A percentile compares a stretch with the other conserved stretches of the same genome.
These are phyloP conservation scores for Empis stercorea DNA, from an alignment of 2,888 invertebrate genomes.

Conservation along the genomic window DNA sequence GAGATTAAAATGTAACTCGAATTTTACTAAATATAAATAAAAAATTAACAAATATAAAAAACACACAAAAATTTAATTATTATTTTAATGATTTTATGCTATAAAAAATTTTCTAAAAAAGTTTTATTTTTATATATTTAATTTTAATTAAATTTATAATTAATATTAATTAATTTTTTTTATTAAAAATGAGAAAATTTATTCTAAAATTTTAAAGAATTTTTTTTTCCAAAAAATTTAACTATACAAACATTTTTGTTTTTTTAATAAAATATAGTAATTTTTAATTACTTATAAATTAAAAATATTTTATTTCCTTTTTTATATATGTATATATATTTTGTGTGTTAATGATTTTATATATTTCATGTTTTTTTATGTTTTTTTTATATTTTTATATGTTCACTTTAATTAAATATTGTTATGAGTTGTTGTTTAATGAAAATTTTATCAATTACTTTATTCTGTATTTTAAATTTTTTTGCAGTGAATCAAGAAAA, in stretches of 20 bases:
- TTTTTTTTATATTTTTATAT: background rate
- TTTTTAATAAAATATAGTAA: too few species aligned
- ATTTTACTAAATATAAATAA: background rate
- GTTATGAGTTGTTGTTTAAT: too few species aligned
- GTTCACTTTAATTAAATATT: too few species aligned
- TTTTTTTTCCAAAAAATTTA: background rate
- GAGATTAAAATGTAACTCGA: background rate
- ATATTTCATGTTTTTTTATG: background rate
- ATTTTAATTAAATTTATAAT: background rate
- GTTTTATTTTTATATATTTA: background rate
- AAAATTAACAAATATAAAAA: background rate
- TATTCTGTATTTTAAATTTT: too few species aligned
- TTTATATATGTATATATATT: too few species aligned
- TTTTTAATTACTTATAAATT: too few species aligned
- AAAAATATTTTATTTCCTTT: too few species aligned
- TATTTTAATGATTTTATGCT: background rate
- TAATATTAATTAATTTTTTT: background rate
- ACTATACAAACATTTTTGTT: background rate
- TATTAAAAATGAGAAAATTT: background rate
- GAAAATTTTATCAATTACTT: too few species aligned
- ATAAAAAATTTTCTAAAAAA: background rate
- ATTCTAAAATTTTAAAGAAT: background rate
- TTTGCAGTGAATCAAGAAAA: too few species aligned
- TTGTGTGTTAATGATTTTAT: too few species aligned
- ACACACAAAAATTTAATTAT: background rate